These are phyloP conservation scores for Stegodyphus dumicola DNA, from an alignment of 1,140 invertebrate species.

Conservation along the genomic window DNA sequence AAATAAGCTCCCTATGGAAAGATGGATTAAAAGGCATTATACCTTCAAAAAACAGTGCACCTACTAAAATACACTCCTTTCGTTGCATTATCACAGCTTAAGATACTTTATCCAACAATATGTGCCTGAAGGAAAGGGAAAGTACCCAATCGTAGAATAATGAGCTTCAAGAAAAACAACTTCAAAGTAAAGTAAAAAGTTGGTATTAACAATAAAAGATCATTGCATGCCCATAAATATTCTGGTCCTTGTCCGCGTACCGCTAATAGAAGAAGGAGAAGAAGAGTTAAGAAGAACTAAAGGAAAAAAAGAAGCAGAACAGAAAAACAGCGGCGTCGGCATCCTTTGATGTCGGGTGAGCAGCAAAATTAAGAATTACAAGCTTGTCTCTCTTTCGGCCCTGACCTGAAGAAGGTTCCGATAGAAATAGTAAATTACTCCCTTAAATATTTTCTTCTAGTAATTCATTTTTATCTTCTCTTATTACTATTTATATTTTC, in stretches of 20 bases:
- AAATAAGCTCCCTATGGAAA: too few species aligned
- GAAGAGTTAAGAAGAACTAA: too few species aligned
- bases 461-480: background rate
- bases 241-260: background rate
- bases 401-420: background rate
- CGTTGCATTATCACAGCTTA: too few species aligned
- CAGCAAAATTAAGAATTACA: background rate
- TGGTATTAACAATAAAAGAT: background rate
- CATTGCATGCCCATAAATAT: background rate
- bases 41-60: too few species aligned
- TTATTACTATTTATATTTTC: background rate
- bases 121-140: too few species aligned
- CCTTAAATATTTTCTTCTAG: background rate
- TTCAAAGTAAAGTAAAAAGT: background rate
- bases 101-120: too few species aligned
- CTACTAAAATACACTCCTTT: too few species aligned
- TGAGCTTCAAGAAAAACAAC: background rate
- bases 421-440: background rate
- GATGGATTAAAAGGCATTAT: too few species aligned
- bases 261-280: too few species aligned
- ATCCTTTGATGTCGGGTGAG: background rate
- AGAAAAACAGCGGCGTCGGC: background rate
- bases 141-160: background rate
- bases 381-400: conserved; percentile 5
- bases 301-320: too few species aligned